Evolutionary conservation across 2,888 invertebrate species (phyloP).

Genomic region (Lysandra coridon): DNA sequence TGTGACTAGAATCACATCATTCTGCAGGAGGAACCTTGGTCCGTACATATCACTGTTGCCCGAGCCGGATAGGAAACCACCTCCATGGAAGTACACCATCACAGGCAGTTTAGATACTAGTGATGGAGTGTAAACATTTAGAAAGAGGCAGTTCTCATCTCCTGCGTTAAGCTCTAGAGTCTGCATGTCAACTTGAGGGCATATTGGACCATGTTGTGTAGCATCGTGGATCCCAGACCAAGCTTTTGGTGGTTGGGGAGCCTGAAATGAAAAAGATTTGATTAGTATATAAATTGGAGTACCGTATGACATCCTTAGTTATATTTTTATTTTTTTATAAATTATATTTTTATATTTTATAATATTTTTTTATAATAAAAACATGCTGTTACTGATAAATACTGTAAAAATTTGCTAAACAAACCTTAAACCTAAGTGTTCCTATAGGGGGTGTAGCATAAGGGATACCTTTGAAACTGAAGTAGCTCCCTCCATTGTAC

Average conservation of each 20-base stretch:
- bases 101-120: slow-evolving; percentile 55
- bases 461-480: slow-evolving; percentile 69
- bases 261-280: slow-evolving; percentile 47
- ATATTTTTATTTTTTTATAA: too few relatives aligned
- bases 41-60: slow-evolving; percentile 56
- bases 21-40: slow-evolving; percentile 60
- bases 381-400: too few relatives aligned
- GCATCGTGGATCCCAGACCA: slow-evolving; percentile 62
- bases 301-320: too few relatives aligned
- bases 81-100: slow-evolving; percentile 70
- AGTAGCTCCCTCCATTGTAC: slow-evolving; percentile 51
- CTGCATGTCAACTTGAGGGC: slow-evolving; percentile 57
- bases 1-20: slow-evolving; percentile 66
- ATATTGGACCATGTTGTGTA: slow-evolving; percentile 55
- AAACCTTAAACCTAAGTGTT: slow-evolving; percentile 74
- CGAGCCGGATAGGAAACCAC: slow-evolving; percentile 60
- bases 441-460: slow-evolving; percentile 75
- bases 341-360: too few relatives aligned
- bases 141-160: slow-evolving; percentile 60
- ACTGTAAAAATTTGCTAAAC: slow-evolving; percentile 35
- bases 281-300: too few relatives aligned
- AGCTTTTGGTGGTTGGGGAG: slow-evolving; percentile 54
- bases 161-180: slow-evolving; percentile 48
- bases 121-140: slow-evolving; percentile 60
- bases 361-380: too few relatives aligned